These are phyloP conservation scores for Philereme transversata DNA, from an alignment of 2,888 invertebrate species.

Conservation along the genomic window DNA sequence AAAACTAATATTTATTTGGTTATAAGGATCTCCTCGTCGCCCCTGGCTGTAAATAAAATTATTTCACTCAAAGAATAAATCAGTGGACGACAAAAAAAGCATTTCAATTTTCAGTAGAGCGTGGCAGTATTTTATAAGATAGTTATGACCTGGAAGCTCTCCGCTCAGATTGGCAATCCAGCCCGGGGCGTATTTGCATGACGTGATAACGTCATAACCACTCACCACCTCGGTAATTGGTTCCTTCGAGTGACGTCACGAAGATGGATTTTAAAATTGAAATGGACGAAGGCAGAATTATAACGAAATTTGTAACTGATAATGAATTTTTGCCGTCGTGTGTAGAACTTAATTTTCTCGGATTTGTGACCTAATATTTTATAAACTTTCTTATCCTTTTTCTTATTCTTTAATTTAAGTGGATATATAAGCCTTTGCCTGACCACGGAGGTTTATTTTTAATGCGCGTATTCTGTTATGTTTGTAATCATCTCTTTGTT, in stretches of 20 bases:
- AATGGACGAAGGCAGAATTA: conserved; percentile 14
- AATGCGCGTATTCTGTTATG: no score
- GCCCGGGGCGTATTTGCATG: conserved; percentile 60
- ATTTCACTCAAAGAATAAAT: neutral
- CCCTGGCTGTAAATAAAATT: no score
- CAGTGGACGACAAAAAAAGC: neutral
- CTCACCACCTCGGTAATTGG: conserved; percentile 59
- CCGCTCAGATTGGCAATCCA: conserved; percentile 66
- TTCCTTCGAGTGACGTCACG: conserved; percentile 43
- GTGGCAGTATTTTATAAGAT: conserved; percentile 61
- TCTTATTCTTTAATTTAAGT: no score
- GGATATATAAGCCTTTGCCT: no score
- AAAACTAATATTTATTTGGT: no score
- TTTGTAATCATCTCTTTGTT: no score
- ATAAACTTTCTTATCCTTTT: no score
- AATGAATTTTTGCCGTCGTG: no score
- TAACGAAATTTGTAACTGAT: neutral
- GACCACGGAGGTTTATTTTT: no score
- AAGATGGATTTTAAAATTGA: conserved; percentile 53
- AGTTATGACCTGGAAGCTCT: conserved; percentile 70
- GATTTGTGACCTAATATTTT: no score
- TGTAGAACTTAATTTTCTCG: no score
- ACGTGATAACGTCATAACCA: conserved; percentile 66
- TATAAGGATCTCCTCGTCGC: no score
- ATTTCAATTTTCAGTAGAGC: conserved; percentile 10